Evolutionary conservation across 2,113 vertebrate species (phyloP), one percentile per base, ranked within the genome.

Genomic region (Antechinus stuartii): DNA sequence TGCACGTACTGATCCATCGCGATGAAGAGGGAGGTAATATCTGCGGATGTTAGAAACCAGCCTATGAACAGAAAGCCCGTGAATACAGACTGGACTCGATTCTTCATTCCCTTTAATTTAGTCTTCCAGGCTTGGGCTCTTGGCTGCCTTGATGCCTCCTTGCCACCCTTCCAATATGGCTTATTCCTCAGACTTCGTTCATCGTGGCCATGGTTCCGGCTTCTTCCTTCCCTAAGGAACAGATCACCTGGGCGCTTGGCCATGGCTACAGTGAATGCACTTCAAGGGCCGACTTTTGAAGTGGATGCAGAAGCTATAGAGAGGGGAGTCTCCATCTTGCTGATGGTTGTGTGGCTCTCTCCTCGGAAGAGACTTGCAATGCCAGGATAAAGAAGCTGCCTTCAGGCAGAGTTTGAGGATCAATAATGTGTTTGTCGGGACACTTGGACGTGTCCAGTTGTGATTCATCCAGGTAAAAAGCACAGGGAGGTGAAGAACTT

Each of bases 111-210:
- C 76, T 42, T 84, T 84, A 91, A 94, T 90, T 54, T 89, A 84
- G 90, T 97, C 96, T 97, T 96, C 96, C 97, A 92, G 95, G 93
- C 91, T 76, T 50, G 35, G 93, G 91, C 92, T 76, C 94, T 84
- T 90, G 91, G 94, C 95, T 96, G 95, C 93, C 91, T 91, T 95
- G 95, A 97, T 84, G 91, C 95, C 96, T 95, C 97, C 90, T 96
- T 96, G 91, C 92, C 68, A 93, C 93, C 94, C 91, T 46, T 47
- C 95, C 93, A 91, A 92, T 95, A 93, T 52, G 49, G 97, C 96
- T 97, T 42, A 84, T 84, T 93, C 93, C 90, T 90, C 95, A 1
- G 1, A 94, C 93, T 94, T 91, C 76, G 90, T 97, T 96, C 96
- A 92, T 90, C 97, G 93, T 96, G 96, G 76, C 95, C 46, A 61